Evolutionary conservation across 1,140 invertebrate species (phyloP).

Genomic region (Arion vulgaris): DNA sequence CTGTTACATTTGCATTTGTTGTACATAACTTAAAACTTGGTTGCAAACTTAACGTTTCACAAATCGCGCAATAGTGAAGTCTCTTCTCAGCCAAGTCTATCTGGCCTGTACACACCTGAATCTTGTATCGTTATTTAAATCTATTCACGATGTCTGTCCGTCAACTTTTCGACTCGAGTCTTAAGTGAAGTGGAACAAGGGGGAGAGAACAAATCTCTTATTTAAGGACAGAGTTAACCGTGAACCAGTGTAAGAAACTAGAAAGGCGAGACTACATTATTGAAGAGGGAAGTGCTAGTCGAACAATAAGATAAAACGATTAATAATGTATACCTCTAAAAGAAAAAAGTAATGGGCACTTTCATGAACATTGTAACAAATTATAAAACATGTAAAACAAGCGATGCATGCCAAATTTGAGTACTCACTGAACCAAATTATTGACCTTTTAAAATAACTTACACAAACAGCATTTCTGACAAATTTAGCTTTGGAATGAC

Average conservation of each 20-base stretch:
- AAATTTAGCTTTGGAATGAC: too few species aligned
- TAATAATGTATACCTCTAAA: too few species aligned
- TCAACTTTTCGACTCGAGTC: not conserved
- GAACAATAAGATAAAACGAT: too few species aligned
- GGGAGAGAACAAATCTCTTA: not conserved
- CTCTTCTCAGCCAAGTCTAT: not conserved
- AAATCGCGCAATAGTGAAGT: not conserved
- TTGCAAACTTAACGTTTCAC: not conserved
- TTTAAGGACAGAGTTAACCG: not conserved
- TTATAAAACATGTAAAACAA: too few species aligned
- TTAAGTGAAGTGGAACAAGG: not conserved
- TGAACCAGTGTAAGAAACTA: not conserved
- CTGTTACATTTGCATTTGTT: not conserved
- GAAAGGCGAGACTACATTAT: not conserved
- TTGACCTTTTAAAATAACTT: too few species aligned
- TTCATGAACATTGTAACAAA: too few species aligned
- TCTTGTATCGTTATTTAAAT: not conserved
- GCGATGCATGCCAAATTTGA: too few species aligned
- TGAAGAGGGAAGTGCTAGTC: too few species aligned
- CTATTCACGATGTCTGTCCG: not conserved
- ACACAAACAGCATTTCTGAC: too few species aligned
- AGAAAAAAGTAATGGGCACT: too few species aligned
- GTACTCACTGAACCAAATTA: too few species aligned
- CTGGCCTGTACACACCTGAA: not conserved
- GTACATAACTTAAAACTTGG: not conserved